Evolutionary conservation across 2,888 invertebrate genomes (phyloP), one percentile per base, ranked within the genome.

Genomic region (Mythimna lalbum): DNA sequence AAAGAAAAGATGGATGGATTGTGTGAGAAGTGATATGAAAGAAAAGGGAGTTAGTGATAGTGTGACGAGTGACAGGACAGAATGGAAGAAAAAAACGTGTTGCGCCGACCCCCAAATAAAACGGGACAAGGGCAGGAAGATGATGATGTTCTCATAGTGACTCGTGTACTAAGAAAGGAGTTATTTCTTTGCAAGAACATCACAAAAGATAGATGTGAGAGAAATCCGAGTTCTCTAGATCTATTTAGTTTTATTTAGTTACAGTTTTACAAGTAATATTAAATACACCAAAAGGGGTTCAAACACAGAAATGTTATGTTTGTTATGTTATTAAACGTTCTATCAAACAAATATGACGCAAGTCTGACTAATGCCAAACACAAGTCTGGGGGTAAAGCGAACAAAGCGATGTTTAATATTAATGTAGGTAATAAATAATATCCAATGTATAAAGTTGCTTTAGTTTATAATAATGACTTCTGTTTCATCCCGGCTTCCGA

Each of bases 371-470:
- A 39, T 62, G 55, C 59, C 33, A 59, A 69, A 61, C 76, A 68
- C 33, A 31, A n/a, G 50, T 43, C 55, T 10, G 55, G 19, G 31
- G 67, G 70, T 53, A 57, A 12, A 21, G n/a, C n/a, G 47, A 63
- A 76, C 72, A 80, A 78, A 64, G 64, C 49, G 21, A 36, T 69
- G 73, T 78, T 67, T 62, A 62, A 67, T 59, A 68, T 67, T 53
- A 77, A 71, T 52, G 56, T 62, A 39, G 39, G 14, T 14, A 67
- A 67, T 71, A 76, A 78, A 76, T 67, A 76, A 81, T 63, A 47
- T 12, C 52, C 39, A 2, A 12, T 65, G 63, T 36, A 17, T 61
- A 61, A 56, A 63, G 67, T 56, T 64, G 14, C 10, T 31, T 49
- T 33, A 60, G 81, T 78, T 61, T 76, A 64, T 71, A 67, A 72